Evolutionary conservation across 2,113 vertebrate species (phyloP).

Genomic region (Carettochelys insculpta): DNA sequence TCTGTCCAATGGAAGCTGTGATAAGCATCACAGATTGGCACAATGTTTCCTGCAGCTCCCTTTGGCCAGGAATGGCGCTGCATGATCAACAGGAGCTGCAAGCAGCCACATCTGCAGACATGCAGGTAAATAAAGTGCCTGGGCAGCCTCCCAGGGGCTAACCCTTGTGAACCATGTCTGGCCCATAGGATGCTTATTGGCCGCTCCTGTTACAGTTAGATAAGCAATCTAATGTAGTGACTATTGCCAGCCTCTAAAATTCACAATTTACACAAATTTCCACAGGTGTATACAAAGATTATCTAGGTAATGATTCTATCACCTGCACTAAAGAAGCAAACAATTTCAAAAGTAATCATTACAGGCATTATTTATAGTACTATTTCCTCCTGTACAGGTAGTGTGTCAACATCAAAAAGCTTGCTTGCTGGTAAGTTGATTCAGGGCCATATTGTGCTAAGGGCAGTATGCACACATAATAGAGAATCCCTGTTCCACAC

Average conservation of each 20-base stretch:
- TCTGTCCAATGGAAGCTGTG: too few species aligned
- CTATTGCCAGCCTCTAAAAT: constrained; percentile 39
- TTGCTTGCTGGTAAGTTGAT: neutral
- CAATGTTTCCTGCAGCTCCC: too few species aligned
- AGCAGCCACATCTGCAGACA: too few species aligned
- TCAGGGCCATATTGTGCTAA: neutral
- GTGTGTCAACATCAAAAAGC: neutral
- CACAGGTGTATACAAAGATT: constrained; percentile 20
- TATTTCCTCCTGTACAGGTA: constrained; percentile 9
- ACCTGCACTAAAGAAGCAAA: neutral
- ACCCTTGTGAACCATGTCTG: too few species aligned
- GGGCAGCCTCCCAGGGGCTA: too few species aligned
- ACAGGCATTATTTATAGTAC: neutral
- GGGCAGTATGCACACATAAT: neutral
- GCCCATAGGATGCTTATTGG: too few species aligned
- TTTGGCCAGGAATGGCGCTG: too few species aligned
- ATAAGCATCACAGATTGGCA: too few species aligned
- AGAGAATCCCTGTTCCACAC: neutral
- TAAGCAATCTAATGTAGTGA: constrained; percentile 20
- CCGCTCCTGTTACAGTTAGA: too few species aligned
- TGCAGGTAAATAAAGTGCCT: too few species aligned
- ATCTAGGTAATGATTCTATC: neutral
- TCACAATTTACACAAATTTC: constrained; percentile 42
- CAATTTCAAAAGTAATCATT: neutral
- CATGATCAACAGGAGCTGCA: too few species aligned